These are phyloP conservation scores for Colossoma macropomum DNA, from an alignment of 2,113 vertebrate genomes.

Conservation along the genomic window DNA sequence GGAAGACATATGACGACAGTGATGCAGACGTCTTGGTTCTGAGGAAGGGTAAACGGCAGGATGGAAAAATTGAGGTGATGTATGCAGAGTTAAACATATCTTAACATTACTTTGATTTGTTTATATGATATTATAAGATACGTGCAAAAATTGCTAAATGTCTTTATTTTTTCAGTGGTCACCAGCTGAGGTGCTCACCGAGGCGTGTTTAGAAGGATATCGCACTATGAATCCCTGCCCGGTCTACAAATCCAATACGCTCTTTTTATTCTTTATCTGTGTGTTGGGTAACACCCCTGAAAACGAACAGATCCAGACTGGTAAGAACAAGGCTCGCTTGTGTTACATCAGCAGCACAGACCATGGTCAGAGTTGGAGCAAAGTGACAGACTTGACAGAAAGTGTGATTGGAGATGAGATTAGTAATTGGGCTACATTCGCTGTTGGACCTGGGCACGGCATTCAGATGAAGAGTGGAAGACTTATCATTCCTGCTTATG, in stretches of 20 bases:
- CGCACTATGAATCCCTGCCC: constrained; percentile 64
- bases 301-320: constrained; percentile 74
- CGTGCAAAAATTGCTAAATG: background rate
- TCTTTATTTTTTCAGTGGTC: constrained; percentile 68
- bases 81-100: background rate
- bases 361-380: constrained; percentile 78
- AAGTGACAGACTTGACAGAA: constrained; percentile 72
- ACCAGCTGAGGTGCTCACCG: constrained; percentile 61
- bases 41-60: constrained; percentile 76
- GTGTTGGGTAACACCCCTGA: constrained; percentile 70
- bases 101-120: background rate
- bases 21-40: constrained; percentile 85
- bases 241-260: constrained; percentile 34
- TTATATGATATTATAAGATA: background rate
- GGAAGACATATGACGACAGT: constrained; percentile 75
- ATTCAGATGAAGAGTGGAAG: constrained; percentile 72
- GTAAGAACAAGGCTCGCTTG: constrained; percentile 77
- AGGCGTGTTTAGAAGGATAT: constrained; percentile 59
- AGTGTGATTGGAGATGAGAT: constrained; percentile 77
- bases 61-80: constrained; percentile 77
- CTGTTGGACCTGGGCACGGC: constrained; percentile 82
- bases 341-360: constrained; percentile 78
- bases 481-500: constrained; percentile 76
- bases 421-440: constrained; percentile 79
- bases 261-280: constrained; percentile 84